Base-by-base conservation (phyloP, 1,140 invertebrate genomes). In the Pectinophora gossypiella region DNA sequence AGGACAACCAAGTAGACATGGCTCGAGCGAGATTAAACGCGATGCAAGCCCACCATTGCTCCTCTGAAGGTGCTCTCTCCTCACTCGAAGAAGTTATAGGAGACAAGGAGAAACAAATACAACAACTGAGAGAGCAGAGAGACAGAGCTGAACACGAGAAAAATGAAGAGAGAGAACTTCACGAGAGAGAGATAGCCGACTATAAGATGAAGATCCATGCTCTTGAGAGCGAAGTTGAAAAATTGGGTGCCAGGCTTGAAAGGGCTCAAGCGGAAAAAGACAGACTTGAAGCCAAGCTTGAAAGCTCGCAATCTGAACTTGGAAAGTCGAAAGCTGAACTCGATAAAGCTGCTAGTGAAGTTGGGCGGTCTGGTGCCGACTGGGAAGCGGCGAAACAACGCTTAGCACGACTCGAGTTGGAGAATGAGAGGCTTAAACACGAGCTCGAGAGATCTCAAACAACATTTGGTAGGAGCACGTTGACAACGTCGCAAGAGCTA, bases 1-100 rank as follows among this genome's bases (percentile, higher is more conserved):
- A 99, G 88, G 98, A 99, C 83, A 97, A 98, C 81, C 97, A 99
- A 89, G 95, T 99, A 50, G 96, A 97, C 68, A 97, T 98, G 94
- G 95, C 97, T 0, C 90, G 97, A 59, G 94, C 96, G 12, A 91
- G 97, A 50, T 81, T 98, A 7, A 94, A 95, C 12, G 93, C 95
- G 32, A 96, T 97, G 92, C 96, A 97, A 90, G 95, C 95, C 5
- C 95, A 97, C 71, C 95, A 97, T 76, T 97, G 95, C 81, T 96
- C 93, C 53, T 96, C 94, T 36, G 96, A 97, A 88, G 96, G 96
- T 43, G 96, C 96, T 6, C 88, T 99, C 23, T 95, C 95, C 35
- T 96, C 94, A 63, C 89, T 99, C 15, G 97, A 99, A 88, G 97
- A 99, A 89, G 96, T 96, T 1, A 96, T 99, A 54, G 93, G 94